Percentiles rank a stretch among this genome's conserved stretches.
phyloP scores from a whole-genome alignment of 2,113 vertebrate species.

The Ploceus nigricollis region DNA sequence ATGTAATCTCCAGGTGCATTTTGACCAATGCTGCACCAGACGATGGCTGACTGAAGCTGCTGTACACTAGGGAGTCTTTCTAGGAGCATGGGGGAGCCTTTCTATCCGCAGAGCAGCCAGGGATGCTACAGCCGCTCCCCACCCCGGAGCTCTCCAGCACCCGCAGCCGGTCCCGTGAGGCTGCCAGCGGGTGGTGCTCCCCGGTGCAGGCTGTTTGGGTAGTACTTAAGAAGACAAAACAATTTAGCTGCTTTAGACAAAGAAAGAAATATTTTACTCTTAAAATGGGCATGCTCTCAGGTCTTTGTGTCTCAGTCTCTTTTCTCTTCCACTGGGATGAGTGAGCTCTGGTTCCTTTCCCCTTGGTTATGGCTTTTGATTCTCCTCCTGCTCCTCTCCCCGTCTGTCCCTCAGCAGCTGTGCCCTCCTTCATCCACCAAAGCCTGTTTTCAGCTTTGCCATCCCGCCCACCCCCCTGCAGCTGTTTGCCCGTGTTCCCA shows the following conservation, averaged over 20 bases:
- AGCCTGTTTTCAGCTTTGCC: background rate
- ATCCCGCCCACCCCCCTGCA: background rate
- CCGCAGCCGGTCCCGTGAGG: fast-evolving
- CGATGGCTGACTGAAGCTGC: background rate
- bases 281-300: background rate
- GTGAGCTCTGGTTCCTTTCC: background rate
- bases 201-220: background rate
- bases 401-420: background rate
- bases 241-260: background rate
- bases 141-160: background rate
- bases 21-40: background rate
- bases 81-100: background rate
- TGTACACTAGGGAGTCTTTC: background rate
- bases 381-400: background rate
- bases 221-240: background rate
- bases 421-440: background rate
- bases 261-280: background rate
- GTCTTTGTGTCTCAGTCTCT: background rate
- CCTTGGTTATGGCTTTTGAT: background rate
- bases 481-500: background rate
- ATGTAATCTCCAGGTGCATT: background rate
- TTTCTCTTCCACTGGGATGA: background rate
- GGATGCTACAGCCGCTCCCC: fast-evolving
- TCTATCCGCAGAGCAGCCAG: background rate
- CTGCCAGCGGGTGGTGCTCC: fast-evolving